Percentiles rank a stretch among this genome's conserved stretches.
Evolutionary conservation across 2,888 invertebrate genomes (phyloP).

Genomic region (Orthonevra nobilis): DNA sequence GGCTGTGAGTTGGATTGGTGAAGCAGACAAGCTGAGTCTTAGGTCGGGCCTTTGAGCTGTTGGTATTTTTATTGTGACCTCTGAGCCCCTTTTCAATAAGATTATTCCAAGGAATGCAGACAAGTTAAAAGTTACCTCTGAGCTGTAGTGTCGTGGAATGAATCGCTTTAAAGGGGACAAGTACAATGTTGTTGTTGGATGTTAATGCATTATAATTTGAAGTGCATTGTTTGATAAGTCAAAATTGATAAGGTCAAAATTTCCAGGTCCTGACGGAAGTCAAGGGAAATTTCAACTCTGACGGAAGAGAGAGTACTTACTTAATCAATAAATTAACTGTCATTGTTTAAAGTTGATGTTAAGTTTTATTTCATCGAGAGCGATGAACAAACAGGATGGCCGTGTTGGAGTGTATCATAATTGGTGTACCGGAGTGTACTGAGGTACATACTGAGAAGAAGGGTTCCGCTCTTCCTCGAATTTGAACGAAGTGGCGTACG

Average conservation of each 20-base stretch:
- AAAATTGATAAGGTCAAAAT: constrained; percentile 10
- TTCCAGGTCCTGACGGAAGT: constrained; percentile 2
- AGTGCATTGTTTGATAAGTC: constrained; percentile 10
- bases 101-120: background rate
- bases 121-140: constrained; percentile 2
- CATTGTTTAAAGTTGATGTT: too few relatives aligned
- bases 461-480: too few relatives aligned
- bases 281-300: too few relatives aligned
- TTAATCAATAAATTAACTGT: background rate
- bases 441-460: too few relatives aligned
- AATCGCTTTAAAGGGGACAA: background rate
- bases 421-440: too few relatives aligned
- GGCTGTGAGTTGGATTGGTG: background rate
- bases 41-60: too few relatives aligned
- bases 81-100: background rate
- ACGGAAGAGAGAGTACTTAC: background rate
- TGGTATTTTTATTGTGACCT: background rate
- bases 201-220: background rate
- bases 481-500: too few relatives aligned
- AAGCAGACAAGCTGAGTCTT: background rate
- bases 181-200: too few relatives aligned
- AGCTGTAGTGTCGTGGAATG: constrained; percentile 1
- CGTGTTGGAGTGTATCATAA: too few relatives aligned
- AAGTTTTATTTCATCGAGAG: background rate
- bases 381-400: too few relatives aligned